Percentiles rank a stretch among this genome's conserved stretches.
These are phyloP conservation scores for Eupithecia dodoneata DNA, from an alignment of 2,888 invertebrate genomes.

Conservation along the genomic window DNA sequence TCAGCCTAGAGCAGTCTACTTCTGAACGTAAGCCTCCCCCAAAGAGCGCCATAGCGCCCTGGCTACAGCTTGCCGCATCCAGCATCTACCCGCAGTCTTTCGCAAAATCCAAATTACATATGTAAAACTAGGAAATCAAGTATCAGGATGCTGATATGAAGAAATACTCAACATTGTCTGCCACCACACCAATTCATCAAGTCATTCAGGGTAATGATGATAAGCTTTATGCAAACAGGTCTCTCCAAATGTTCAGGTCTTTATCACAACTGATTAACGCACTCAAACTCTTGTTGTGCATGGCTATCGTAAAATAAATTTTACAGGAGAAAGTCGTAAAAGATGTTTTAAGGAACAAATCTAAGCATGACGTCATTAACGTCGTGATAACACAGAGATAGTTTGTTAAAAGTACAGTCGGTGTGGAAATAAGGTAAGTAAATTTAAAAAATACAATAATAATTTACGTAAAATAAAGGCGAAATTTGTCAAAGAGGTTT, in stretches of 20 bases:
- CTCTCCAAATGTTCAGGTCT: background rate
- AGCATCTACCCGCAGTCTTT: too few relatives aligned
- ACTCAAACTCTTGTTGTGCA: background rate
- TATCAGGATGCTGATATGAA: too few relatives aligned
- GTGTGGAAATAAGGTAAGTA: background rate
- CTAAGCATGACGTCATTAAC: constrained; percentile 38
- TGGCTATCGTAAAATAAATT: constrained; percentile 16
- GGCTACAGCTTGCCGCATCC: too few relatives aligned
- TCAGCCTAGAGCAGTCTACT: too few relatives aligned
- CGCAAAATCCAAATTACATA: too few relatives aligned
- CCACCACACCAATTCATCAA: background rate
- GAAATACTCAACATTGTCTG: too few relatives aligned
- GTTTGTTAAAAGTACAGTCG: background rate
- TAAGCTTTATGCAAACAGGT: background rate
- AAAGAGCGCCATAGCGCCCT: too few relatives aligned
- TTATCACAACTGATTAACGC: background rate
- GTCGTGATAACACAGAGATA: constrained; percentile 27
- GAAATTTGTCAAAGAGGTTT: too few relatives aligned
- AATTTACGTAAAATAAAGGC: background rate
- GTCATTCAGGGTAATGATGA: constrained; percentile 1
- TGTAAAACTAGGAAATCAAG: too few relatives aligned
- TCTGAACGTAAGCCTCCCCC: too few relatives aligned
- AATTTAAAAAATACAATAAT: too few relatives aligned
- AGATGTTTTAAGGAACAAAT: constrained; percentile 33
- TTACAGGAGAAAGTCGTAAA: constrained; percentile 34